phyloP scores from a whole-genome alignment of 2,113 vertebrate species.

The Propithecus coquereli region DNA sequence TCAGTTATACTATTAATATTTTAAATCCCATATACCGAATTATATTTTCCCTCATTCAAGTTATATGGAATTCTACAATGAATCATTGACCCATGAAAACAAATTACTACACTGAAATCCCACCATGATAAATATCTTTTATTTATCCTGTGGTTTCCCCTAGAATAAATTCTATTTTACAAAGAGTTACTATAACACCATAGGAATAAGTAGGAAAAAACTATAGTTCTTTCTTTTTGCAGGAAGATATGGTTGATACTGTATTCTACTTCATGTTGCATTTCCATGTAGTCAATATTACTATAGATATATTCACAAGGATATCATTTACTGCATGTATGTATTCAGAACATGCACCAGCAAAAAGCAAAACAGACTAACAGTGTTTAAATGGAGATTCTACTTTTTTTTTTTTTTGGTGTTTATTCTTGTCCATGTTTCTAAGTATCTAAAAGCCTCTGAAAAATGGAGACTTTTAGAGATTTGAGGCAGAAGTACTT shows the following conservation, averaged over 20 bases:
- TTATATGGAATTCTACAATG: background rate
- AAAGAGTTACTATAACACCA: background rate
- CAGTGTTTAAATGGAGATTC: background rate
- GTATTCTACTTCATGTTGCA: background rate
- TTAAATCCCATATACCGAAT: background rate
- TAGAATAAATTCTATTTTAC: background rate
- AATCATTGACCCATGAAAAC: background rate
- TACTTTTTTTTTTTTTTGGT: background rate
- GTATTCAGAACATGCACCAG: background rate
- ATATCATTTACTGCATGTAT: background rate
- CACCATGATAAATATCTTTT: background rate
- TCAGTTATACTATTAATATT: background rate
- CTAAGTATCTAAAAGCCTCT: background rate
- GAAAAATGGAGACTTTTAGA: background rate
- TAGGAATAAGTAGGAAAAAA: background rate
- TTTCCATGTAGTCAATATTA: background rate
- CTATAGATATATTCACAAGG: background rate
- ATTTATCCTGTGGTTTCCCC: background rate
- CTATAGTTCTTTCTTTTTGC: background rate
- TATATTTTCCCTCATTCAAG: background rate
- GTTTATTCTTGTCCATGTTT: background rate
- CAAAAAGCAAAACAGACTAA: background rate
- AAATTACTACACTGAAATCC: slow-evolving; percentile 21
- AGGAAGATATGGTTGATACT: background rate
- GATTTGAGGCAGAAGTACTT: background rate